A percentile compares a stretch with the other conserved stretches of the same genome.
These are phyloP conservation scores for Psammodynastes pulverulentus DNA, from an alignment of 2,113 vertebrate genomes.

Conservation along the genomic window DNA sequence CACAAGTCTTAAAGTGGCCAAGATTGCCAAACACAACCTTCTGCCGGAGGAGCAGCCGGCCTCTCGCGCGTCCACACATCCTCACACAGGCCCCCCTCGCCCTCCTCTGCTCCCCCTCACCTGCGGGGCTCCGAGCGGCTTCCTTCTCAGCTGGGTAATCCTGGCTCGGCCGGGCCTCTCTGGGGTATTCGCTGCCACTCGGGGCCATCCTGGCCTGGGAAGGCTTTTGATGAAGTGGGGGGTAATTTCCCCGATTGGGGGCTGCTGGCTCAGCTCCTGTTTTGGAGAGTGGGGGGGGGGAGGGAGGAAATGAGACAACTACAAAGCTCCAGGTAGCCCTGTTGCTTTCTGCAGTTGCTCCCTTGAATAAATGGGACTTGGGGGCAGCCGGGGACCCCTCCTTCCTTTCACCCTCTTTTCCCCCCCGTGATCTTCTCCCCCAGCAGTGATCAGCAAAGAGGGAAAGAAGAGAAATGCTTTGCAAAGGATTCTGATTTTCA, in stretches of 20 bases:
- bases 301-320: no score
- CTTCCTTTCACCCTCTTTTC: not conserved
- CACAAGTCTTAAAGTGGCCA: no score
- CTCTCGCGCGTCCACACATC: rapidly evolving
- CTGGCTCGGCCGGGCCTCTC: constrained; percentile 39
- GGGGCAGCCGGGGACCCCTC: not conserved
- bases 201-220: constrained; percentile 56
- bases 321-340: not conserved
- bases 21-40: not conserved
- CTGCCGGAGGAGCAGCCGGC: not conserved
- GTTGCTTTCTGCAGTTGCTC: not conserved
- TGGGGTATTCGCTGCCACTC: constrained; percentile 25
- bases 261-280: constrained; percentile 46
- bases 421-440: not conserved
- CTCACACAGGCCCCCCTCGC: no score
- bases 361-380: not conserved
- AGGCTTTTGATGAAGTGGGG: constrained; percentile 40
- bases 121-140: constrained; percentile 60
- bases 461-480: not conserved
- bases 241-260: constrained; percentile 46
- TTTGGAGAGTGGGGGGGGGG: not conserved
- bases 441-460: not conserved
- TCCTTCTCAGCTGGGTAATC: constrained; percentile 36
- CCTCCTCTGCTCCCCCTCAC: constrained; percentile 53
- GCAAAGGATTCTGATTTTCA: not conserved